Percentiles rank a stretch among this genome's conserved stretches.
phyloP scores from a whole-genome alignment of 35 echinoderm and acorn worm species.

The Lytechinus pictus region DNA sequence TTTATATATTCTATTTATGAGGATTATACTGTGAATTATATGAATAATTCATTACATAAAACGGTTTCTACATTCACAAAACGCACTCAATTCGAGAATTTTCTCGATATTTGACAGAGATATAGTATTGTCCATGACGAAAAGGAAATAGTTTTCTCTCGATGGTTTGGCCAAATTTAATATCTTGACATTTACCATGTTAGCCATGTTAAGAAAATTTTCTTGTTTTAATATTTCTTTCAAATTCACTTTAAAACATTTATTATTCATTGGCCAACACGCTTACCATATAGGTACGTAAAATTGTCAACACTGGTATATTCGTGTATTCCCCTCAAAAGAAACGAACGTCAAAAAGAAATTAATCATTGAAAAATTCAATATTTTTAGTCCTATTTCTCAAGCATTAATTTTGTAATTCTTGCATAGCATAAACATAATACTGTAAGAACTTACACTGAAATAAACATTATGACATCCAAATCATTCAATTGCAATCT shows the following conservation, averaged over 20 bases:
- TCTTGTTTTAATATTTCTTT: background rate
- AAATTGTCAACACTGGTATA: too few species aligned
- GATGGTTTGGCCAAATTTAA: background rate
- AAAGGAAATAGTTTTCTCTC: background rate
- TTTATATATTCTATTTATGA: slow-evolving; percentile 8
- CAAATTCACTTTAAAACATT: background rate
- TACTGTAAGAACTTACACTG: background rate
- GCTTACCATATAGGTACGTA: background rate
- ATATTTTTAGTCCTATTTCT: too few species aligned
- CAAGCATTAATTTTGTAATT: background rate
- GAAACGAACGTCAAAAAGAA: too few species aligned
- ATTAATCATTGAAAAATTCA: too few species aligned
- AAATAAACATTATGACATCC: background rate
- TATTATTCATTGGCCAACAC: background rate
- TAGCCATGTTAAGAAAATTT: background rate
- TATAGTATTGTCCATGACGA: background rate
- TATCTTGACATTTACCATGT: background rate
- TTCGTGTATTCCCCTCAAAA: too few species aligned
- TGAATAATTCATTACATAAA: slow-evolving; percentile 9
- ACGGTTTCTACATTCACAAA: slow-evolving; percentile 10
- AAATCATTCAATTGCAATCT: too few species aligned
- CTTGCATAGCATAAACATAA: background rate
- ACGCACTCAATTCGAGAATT: background rate
- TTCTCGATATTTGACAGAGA: background rate
- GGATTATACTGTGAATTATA: background rate